Percentiles rank a stretch among this genome's conserved stretches.
These are phyloP conservation scores for Archips crataeganus DNA, from an alignment of 2,888 invertebrate genomes.

Conservation along the genomic window DNA sequence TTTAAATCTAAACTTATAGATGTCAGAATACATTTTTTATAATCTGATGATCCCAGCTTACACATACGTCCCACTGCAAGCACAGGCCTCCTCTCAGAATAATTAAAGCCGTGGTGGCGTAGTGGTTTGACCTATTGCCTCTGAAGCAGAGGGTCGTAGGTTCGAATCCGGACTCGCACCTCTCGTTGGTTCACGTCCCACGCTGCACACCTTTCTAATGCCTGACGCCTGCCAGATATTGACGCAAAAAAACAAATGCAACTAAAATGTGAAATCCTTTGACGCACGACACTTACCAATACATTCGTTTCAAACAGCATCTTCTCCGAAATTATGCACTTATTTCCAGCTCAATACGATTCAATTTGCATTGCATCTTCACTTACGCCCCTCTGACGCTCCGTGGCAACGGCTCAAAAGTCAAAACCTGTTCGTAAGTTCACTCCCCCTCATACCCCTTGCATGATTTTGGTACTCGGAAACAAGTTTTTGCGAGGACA, in stretches of 20 bases:
- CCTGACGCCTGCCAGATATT: too few relatives aligned
- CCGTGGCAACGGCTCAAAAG: constrained; percentile 17
- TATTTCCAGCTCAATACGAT: neutral
- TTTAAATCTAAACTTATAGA: too few relatives aligned
- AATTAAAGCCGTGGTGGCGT: too few relatives aligned
- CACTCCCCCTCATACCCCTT: constrained; percentile 24
- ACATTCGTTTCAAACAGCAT: neutral
- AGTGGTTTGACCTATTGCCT: too few relatives aligned
- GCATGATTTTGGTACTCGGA: constrained; percentile 43
- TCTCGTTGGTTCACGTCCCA: too few relatives aligned
- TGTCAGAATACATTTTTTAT: too few relatives aligned
- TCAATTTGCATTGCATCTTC: neutral
- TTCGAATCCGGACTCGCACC: too few relatives aligned
- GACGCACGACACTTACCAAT: constrained; percentile 7
- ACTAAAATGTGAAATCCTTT: neutral
- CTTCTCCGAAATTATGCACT: neutral
- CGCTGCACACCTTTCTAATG: too few relatives aligned
- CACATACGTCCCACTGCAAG: too few relatives aligned
- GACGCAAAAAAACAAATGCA: neutral
- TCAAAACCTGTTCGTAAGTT: constrained; percentile 44
- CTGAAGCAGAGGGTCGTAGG: too few relatives aligned
- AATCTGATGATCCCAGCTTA: too few relatives aligned
- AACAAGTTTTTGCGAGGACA: constrained; percentile 44
- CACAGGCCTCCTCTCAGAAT: too few relatives aligned
- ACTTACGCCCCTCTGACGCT: neutral